phyloP scores from a whole-genome alignment of 2,888 invertebrate species.

The Actias luna region DNA sequence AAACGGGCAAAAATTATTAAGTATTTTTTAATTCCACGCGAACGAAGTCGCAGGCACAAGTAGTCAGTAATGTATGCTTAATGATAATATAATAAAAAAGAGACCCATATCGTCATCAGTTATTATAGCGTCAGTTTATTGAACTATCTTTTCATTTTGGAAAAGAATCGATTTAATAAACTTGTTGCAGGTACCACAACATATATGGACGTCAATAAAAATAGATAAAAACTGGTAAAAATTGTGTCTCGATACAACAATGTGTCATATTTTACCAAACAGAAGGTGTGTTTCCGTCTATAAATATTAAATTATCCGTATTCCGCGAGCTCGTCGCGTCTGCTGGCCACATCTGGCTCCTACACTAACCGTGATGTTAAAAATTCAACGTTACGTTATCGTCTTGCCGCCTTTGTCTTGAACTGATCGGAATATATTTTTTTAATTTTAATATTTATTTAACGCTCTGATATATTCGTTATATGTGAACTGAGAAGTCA shows the following conservation, averaged over 20 bases:
- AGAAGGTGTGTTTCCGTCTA: constrained; percentile 63
- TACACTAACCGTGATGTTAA: constrained; percentile 69
- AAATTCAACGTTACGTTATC: constrained; percentile 69
- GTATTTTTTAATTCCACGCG: too few relatives aligned
- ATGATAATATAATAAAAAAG: too few relatives aligned
- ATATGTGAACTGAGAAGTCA: background rate
- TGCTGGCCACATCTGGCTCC: constrained; percentile 60
- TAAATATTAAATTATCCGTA: constrained; percentile 77
- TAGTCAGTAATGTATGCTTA: too few relatives aligned
- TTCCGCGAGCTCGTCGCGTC: constrained; percentile 59
- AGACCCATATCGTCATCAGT: too few relatives aligned
- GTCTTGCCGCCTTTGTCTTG: constrained; percentile 54
- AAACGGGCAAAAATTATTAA: too few relatives aligned
- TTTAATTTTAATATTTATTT: constrained; percentile 14
- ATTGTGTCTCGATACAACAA: constrained; percentile 42
- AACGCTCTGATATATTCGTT: constrained; percentile 1
- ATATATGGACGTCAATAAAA: constrained; percentile 2
- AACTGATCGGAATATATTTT: constrained; percentile 39
- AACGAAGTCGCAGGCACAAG: too few relatives aligned
- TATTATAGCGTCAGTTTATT: background rate
- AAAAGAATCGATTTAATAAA: background rate
- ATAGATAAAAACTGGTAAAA: constrained; percentile 15
- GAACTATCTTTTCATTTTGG: background rate
- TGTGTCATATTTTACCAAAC: constrained; percentile 62
- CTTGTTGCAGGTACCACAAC: background rate